A percentile compares a stretch with the other conserved stretches of the same genome.
phyloP scores from a whole-genome alignment of 1,140 invertebrate species.

The Camponotus floridanus region DNA sequence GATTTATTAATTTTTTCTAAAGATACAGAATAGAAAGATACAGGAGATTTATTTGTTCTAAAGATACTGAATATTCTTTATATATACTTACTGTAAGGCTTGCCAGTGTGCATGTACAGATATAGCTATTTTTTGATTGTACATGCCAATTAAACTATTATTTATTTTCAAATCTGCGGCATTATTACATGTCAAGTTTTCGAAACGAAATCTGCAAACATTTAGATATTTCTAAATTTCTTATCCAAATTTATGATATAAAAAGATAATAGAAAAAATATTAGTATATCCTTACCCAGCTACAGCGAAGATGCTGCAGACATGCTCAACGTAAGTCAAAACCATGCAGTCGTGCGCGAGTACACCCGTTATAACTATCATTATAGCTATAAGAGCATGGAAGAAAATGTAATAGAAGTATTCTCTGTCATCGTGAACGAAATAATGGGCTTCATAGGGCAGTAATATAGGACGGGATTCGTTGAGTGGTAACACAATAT shows the following conservation, averaged over 20 bases:
- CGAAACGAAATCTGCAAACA: slow-evolving; percentile 42
- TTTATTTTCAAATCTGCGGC: background rate
- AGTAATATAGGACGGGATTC: slow-evolving; percentile 17
- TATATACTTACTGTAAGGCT: slow-evolving; percentile 19
- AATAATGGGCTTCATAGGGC: slow-evolving; percentile 26
- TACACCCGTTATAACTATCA: background rate
- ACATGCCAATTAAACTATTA: background rate
- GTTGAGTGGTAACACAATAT: slow-evolving; percentile 38
- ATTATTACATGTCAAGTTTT: background rate
- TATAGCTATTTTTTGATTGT: slow-evolving; percentile 16
- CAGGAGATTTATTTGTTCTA: too few relatives aligned
- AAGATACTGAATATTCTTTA: background rate
- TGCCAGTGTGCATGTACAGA: slow-evolving; percentile 5
- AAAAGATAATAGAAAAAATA: background rate
- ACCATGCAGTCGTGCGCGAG: background rate
- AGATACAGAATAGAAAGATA: too few relatives aligned
- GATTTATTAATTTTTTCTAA: too few relatives aligned
- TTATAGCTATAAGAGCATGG: background rate
- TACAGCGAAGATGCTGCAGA: slow-evolving; percentile 50
- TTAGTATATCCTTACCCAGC: slow-evolving; percentile 20
- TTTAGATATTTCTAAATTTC: background rate
- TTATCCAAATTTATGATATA: too few relatives aligned
- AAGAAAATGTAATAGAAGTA: slow-evolving; percentile 34
- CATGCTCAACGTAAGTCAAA: slow-evolving; percentile 17
- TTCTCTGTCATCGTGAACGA: slow-evolving; percentile 25